Percentiles rank a stretch among this genome's conserved stretches.
These are phyloP conservation scores for Siniperca scherzeri DNA, from an alignment of 2,797 vertebrate genomes.

Conservation along the genomic window DNA sequence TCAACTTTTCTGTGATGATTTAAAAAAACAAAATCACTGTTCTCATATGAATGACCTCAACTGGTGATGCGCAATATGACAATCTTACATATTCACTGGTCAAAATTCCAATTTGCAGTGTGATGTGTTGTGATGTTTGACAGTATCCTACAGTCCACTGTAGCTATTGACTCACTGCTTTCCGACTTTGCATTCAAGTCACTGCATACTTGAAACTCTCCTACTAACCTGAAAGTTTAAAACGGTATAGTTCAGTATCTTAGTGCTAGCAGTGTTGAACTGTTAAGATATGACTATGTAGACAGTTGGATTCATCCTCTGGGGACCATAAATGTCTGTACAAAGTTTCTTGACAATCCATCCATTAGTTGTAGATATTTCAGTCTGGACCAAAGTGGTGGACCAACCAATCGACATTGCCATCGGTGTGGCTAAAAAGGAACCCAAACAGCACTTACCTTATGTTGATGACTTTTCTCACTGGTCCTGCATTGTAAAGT, in stretches of 20 bases:
- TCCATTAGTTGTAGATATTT: conserved; percentile 21
- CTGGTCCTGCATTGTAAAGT: conserved; percentile 26
- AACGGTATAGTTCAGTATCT: neutral
- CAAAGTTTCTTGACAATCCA: neutral
- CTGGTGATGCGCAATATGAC: neutral
- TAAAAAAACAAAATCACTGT: neutral
- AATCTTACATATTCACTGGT: neutral
- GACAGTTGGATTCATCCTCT: neutral
- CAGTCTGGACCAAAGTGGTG: conserved; percentile 12
- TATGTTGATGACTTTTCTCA: conserved; percentile 6
- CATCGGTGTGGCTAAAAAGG: neutral
- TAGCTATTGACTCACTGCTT: neutral
- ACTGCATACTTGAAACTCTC: neutral
- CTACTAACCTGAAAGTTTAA: neutral
- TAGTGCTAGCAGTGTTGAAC: neutral
- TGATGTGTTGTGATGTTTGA: conserved; percentile 1
- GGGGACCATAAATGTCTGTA: conserved; percentile 6
- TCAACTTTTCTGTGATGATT: conserved; percentile 5
- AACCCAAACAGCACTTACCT: conserved; percentile 18
- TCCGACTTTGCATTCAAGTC: neutral
- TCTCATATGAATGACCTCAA: neutral
- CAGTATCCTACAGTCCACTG: neutral
- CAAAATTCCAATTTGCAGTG: neutral
- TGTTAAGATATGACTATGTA: neutral
- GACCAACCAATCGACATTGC: neutral